A percentile compares a stretch with the other conserved stretches of the same genome.
Conservation (phyloP, 2,888 invertebrate genomes). For the Amphipyra tragopoginis region DNA sequence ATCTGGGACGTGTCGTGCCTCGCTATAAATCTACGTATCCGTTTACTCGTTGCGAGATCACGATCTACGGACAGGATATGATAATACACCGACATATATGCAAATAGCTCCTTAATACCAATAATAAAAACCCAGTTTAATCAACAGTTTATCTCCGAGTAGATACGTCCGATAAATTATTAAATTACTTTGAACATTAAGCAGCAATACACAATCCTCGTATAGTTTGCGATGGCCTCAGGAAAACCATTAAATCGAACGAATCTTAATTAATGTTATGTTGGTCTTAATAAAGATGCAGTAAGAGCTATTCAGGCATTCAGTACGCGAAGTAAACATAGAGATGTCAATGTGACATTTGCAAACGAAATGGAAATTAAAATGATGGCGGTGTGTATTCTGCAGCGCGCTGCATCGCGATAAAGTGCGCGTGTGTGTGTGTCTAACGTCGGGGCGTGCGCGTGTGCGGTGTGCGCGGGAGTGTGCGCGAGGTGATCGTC, state of each 20-base stretch:
- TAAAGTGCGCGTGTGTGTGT: conserved; percentile 65
- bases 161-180: conserved; percentile 10
- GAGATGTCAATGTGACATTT: conserved; percentile 77
- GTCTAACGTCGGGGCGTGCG: conserved; percentile 59
- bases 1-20: conserved; percentile 60
- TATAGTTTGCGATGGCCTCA: conserved; percentile 4
- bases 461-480: conserved; percentile 70
- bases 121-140: conserved; percentile 41
- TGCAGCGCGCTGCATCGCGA: conserved; percentile 83
- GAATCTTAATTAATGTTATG: conserved; percentile 31
- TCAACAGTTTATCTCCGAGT: conserved; percentile 29
- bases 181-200: conserved; percentile 22
- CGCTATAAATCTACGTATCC: conserved; percentile 62
- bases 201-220: conserved; percentile 9
- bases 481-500: conserved; percentile 87
- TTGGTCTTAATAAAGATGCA: conserved; percentile 38
- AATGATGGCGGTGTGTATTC: conserved; percentile 81
- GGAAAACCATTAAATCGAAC: conserved; percentile 29
- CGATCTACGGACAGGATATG: conserved; percentile 64
- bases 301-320: conserved; percentile 54
- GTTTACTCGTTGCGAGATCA: conserved; percentile 63
- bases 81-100: conserved; percentile 43
- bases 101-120: conserved; percentile 41
- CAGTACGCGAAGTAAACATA: conserved; percentile 65
- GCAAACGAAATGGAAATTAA: conserved; percentile 86